Base-by-base conservation (phyloP, 2,113 vertebrate genomes). In the Porphyrio hochstetteri region DNA sequence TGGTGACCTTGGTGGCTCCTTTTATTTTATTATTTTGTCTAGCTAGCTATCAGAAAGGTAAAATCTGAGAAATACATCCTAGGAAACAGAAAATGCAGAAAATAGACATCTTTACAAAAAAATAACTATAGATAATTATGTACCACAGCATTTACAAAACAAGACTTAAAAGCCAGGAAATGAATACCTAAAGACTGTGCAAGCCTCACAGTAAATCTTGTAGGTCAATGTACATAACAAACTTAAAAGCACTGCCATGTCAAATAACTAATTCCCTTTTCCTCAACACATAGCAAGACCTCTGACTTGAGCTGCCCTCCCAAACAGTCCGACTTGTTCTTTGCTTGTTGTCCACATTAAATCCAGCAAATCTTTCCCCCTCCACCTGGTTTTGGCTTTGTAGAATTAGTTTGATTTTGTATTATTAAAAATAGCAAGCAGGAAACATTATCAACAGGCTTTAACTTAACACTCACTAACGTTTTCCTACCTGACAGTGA, bases 11-110 rank as follows among this genome's bases (percentile, higher is more conserved):
- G 67, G 21, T 42, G 38, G 48, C 38, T 88, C 42, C 19, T 75
- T 71, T 92, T 86, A 55, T 63, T 93, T 88, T 23, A 35, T 89
- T n/a, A 23, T 92, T 63, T 94, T 96, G 38, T 63, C 19, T 46
- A 76, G 63, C 31, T 53, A 52, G 23, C 33, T 87, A 52, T 60
- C 53, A 89, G 77, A 80, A 86, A 79, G 57, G 18, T 59, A 64
- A 77, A 90, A 86, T 61, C 44, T 79, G 35, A 59, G 82, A 84
- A 35, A 67, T 40, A 28, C 2, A 9, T 38, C 63, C 70, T 40
- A 74, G 65, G 59, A 70, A 55, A 3, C 38, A 75, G 60, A 70
- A 89, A 81, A 89, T 48, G 5, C 38, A 48, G 21, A 82, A 57
- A 53, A 89, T 1, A 36, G 48, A 33, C 21, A n/a, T 25, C 16